Percentiles rank a stretch among this genome's conserved stretches.
phyloP scores from a whole-genome alignment of 2,888 invertebrate genomes.

The Drosophila cognata region DNA sequence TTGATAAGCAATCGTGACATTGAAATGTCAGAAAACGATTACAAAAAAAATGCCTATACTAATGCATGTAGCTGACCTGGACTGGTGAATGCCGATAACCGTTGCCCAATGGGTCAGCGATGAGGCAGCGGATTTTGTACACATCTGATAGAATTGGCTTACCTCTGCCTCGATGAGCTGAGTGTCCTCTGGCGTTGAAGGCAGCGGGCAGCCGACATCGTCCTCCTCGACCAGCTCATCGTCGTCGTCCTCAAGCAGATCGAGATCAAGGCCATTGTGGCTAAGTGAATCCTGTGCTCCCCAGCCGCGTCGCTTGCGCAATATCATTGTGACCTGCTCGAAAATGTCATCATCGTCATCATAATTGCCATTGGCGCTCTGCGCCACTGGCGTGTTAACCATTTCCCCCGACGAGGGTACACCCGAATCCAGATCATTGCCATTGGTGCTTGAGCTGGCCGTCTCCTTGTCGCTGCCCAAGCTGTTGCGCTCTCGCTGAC shows the following conservation, averaged over 20 bases:
- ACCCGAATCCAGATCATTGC: slow-evolving; percentile 40
- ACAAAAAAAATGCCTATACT: background rate
- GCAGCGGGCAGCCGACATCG: slow-evolving; percentile 93
- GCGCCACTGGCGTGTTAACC: slow-evolving; percentile 24
- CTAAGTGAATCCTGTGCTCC: slow-evolving; percentile 82
- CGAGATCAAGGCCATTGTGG: slow-evolving; percentile 76
- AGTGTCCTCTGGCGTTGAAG: slow-evolving; percentile 94
- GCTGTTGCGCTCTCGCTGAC: slow-evolving; percentile 32
- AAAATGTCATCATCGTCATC: slow-evolving; percentile 82
- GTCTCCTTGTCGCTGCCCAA: slow-evolving; percentile 31
- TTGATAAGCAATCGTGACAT: slow-evolving; percentile 43
- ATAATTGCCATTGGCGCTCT: slow-evolving; percentile 47
- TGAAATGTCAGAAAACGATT: slow-evolving; percentile 37
- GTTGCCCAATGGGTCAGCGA: slow-evolving; percentile 48
- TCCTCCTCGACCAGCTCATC: slow-evolving; percentile 87
- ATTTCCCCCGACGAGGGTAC: slow-evolving; percentile 41
- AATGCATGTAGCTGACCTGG: slow-evolving; percentile 1
- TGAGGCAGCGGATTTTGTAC: slow-evolving; percentile 30
- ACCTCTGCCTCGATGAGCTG: slow-evolving; percentile 92
- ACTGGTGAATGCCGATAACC: slow-evolving; percentile 42
- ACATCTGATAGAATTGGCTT: slow-evolving; percentile 50
- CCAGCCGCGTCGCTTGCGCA: slow-evolving; percentile 84
- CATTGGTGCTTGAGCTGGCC: slow-evolving; percentile 3
- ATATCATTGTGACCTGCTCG: slow-evolving; percentile 83
- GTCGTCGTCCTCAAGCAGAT: slow-evolving; percentile 83